Conservation (phyloP, 2,888 invertebrate species). For the Idaea biselata region DNA sequence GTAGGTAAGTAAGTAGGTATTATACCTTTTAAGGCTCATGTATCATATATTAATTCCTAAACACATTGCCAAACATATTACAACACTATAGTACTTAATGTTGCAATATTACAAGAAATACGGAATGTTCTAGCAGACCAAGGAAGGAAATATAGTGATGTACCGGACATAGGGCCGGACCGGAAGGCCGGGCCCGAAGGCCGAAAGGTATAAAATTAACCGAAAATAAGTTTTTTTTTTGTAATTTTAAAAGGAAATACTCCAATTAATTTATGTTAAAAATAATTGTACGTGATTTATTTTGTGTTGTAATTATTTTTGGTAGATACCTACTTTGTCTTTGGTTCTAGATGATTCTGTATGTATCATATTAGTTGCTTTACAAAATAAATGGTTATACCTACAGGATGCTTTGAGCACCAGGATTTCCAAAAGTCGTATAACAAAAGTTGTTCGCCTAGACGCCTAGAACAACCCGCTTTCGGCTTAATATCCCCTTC, state of each 20-base stretch:
- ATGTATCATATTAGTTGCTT: too few relatives aligned
- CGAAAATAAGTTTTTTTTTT: background rate
- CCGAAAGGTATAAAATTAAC: background rate
- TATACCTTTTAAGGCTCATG: background rate
- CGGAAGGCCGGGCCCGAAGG: background rate
- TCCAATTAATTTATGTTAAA: background rate
- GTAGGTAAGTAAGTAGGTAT: too few relatives aligned
- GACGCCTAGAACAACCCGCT: too few relatives aligned
- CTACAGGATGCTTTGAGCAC: too few relatives aligned
- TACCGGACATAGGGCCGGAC: background rate
- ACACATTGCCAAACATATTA: background rate
- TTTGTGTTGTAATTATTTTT: too few relatives aligned
- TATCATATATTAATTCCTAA: background rate
- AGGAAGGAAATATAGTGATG: conserved; percentile 1
- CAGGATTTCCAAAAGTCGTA: too few relatives aligned
- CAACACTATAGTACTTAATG: background rate
- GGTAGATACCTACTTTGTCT: too few relatives aligned
- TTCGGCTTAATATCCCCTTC: too few relatives aligned
- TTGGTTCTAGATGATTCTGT: too few relatives aligned
- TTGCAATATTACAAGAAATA: background rate
- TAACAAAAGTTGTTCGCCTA: too few relatives aligned
- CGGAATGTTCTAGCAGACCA: background rate
- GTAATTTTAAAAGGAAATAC: background rate
- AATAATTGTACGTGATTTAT: background rate
- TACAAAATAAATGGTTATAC: too few relatives aligned